phyloP scores from a whole-genome alignment of 2,888 invertebrate species.

The Caenorhabditis sp. region DNA sequence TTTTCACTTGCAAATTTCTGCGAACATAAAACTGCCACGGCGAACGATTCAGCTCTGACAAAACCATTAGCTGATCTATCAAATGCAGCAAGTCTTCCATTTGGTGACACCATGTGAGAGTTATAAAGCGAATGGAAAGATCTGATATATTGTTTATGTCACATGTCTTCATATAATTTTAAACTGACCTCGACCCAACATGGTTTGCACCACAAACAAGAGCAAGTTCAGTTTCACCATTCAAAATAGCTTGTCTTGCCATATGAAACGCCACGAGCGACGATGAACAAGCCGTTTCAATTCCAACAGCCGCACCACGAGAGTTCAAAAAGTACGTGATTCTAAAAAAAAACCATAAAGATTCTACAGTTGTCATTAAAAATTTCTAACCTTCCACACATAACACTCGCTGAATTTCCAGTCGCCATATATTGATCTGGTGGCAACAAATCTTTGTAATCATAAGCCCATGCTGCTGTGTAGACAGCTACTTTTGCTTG shows the following conservation, averaged over 20 bases:
- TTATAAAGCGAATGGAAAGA: constrained; percentile 63
- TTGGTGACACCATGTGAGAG: constrained; percentile 66
- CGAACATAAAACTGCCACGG: constrained; percentile 59
- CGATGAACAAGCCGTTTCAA: constrained; percentile 96
- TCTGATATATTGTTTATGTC: constrained; percentile 4
- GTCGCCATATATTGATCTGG: constrained; percentile 53
- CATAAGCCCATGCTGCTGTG: constrained; percentile 50
- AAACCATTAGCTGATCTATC: constrained; percentile 71
- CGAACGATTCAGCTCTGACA: constrained; percentile 70
- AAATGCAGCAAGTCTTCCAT: constrained; percentile 67
- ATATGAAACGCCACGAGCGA: constrained; percentile 77
- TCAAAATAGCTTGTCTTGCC: constrained; percentile 77
- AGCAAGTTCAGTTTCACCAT: constrained; percentile 81
- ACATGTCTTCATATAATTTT: neutral
- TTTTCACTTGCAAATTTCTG: constrained; percentile 37
- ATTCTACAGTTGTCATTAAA: neutral
- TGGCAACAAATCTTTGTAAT: constrained; percentile 48
- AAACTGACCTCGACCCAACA: constrained; percentile 39
- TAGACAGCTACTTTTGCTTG: constrained; percentile 39
- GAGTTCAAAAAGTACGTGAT: constrained; percentile 93
- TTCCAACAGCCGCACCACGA: constrained; percentile 87
- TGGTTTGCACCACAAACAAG: constrained; percentile 68
- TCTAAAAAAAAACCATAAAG: constrained; percentile 73
- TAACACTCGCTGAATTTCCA: constrained; percentile 49
- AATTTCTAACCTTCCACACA: constrained; percentile 49